Conservation (phyloP, 64 coral and sea anemone genomes). For the Pocillopora verrucosa region DNA sequence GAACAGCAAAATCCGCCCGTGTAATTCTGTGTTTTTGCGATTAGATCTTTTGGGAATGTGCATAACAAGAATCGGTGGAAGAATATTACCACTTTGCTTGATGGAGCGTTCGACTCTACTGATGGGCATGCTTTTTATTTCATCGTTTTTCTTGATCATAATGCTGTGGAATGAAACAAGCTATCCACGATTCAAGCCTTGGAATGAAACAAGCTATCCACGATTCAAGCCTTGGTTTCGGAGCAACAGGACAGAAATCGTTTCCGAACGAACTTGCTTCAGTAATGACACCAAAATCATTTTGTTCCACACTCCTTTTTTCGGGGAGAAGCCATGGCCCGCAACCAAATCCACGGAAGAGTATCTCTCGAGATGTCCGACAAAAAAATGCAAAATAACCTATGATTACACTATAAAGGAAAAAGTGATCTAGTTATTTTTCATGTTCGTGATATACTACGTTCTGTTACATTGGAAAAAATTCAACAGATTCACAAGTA, state of each 20-base stretch:
- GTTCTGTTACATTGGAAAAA: not conserved
- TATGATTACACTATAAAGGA: not conserved
- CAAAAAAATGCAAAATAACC: no score
- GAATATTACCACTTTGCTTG: no score
- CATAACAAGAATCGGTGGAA: no score
- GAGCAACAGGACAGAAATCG: not conserved
- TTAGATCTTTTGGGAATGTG: no score
- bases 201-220: not conserved
- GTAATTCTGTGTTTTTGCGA: no score
- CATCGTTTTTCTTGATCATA: not conserved
- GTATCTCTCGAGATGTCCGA: not conserved
- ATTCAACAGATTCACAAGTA: conserved; percentile 8
- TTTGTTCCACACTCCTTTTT: no score
- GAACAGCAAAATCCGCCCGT: no score
- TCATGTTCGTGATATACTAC: not conserved
- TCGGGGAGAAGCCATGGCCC: not conserved
- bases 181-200: not conserved
- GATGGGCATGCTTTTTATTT: not conserved
- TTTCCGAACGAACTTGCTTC: no score
- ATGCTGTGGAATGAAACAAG: not conserved
- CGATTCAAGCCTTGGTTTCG: not conserved
- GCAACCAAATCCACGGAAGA: not conserved
- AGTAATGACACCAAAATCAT: no score
- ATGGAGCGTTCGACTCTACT: not conserved
- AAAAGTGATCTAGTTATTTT: conserved; percentile 4